phyloP scores from a whole-genome alignment of 1,140 invertebrate genomes.

The Nebria ingens region DNA sequence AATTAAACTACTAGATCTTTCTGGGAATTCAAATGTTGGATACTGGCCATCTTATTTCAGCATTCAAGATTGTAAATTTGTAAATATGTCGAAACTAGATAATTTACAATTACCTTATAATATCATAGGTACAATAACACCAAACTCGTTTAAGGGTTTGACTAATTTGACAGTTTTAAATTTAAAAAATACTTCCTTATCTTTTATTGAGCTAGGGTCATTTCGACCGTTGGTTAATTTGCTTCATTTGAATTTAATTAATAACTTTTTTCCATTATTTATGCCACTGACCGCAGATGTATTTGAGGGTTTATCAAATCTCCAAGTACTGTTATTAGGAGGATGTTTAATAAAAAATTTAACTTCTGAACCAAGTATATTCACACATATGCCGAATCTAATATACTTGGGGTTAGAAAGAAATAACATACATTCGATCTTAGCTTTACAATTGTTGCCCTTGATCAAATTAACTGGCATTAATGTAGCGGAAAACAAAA shows the following conservation, averaged over 20 bases:
- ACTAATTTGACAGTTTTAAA: conserved; percentile 35
- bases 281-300: conserved; percentile 31
- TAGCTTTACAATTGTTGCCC: conserved; percentile 33
- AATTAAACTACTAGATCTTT: conserved; percentile 38
- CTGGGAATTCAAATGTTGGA: conserved; percentile 34
- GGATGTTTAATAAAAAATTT: conserved; percentile 39
- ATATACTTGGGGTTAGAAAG: conserved; percentile 38
- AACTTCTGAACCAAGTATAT: conserved; percentile 33
- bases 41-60: conserved; percentile 36
- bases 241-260: conserved; percentile 39
- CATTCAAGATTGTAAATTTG: conserved; percentile 30
- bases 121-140: conserved; percentile 35
- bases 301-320: conserved; percentile 38
- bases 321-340: conserved; percentile 38
- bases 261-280: conserved; percentile 38
- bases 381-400: conserved; percentile 38
- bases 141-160: conserved; percentile 38
- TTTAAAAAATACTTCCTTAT: conserved; percentile 40
- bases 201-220: conserved; percentile 33
- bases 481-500: conserved; percentile 39
- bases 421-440: conserved; percentile 37
- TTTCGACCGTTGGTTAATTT: conserved; percentile 36
- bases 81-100: conserved; percentile 22
- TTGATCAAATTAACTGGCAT: conserved; percentile 35
- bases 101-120: conserved; percentile 36